These are phyloP conservation scores for Neomonachus schauinslandi DNA, from an alignment of 2,113 vertebrate species.

Conservation along the genomic window DNA sequence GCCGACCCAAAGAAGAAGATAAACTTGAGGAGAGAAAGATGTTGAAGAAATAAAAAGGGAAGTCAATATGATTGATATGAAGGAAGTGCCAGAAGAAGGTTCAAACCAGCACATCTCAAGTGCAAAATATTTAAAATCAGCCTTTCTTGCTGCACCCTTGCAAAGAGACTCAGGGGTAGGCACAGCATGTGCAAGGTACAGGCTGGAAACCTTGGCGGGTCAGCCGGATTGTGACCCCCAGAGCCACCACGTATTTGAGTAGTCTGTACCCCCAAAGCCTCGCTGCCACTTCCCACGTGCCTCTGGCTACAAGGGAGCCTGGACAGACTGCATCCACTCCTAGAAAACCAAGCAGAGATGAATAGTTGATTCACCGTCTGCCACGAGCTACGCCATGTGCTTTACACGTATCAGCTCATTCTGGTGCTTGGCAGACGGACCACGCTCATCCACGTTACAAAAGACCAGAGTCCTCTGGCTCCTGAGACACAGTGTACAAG, in stretches of 20 bases:
- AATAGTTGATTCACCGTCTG: neutral
- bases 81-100: neutral
- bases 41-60: neutral
- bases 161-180: neutral
- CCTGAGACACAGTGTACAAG: accelerated
- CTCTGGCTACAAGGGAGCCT: neutral
- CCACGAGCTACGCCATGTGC: neutral
- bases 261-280: neutral
- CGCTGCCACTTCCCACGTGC: neutral
- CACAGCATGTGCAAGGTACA: accelerated
- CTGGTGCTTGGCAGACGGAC: neutral
- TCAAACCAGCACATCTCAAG: neutral
- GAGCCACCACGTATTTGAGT: neutral
- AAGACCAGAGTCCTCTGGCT: neutral
- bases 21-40: neutral
- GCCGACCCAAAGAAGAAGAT: neutral
- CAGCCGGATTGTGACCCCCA: neutral
- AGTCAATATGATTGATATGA: neutral
- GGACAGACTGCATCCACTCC: neutral
- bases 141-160: neutral
- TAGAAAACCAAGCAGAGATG: neutral
- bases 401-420: neutral
- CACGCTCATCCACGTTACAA: accelerated
- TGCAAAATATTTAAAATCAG: neutral
- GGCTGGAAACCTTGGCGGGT: neutral